Evolutionary conservation across 2,113 vertebrate species (phyloP).

Genomic region (Pangasianodon gigas): DNA sequence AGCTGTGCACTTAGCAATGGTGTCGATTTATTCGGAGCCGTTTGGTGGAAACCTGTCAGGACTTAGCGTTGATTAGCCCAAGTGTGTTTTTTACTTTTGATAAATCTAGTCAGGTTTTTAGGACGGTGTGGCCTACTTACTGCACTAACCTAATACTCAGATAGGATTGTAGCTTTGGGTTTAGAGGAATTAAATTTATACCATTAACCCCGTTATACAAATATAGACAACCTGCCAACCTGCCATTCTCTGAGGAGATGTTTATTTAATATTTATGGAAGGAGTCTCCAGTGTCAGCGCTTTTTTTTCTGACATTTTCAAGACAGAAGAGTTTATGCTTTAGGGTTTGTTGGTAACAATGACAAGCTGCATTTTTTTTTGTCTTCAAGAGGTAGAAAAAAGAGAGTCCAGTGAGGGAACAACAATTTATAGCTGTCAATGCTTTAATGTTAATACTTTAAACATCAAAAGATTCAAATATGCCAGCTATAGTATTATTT

Average conservation of each 20-base stretch:
- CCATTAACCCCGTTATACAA: neutral
- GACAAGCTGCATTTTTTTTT: neutral
- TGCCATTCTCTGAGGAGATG: neutral
- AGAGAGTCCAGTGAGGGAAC: neutral
- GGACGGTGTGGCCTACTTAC: neutral
- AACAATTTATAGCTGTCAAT: neutral
- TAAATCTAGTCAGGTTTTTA: constrained; percentile 10
- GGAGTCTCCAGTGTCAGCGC: neutral
- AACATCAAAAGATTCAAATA: neutral
- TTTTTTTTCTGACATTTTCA: neutral
- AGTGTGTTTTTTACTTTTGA: constrained; percentile 1
- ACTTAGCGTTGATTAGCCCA: constrained; percentile 34
- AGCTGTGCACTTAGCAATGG: constrained; percentile 38
- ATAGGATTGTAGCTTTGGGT: neutral
- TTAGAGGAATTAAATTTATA: neutral
- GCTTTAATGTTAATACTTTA: neutral
- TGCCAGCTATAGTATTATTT: neutral
- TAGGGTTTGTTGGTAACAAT: neutral
- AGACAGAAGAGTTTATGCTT: neutral
- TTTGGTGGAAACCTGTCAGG: constrained; percentile 21
- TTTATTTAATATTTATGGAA: neutral
- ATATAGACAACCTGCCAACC: neutral
- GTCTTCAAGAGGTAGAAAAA: neutral
- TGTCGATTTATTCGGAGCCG: constrained; percentile 27
- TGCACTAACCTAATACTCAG: neutral